Percentiles rank a stretch among this genome's conserved stretches.
Evolutionary conservation across 2,888 invertebrate genomes (phyloP).

Genomic region (Clanis bilineata): DNA sequence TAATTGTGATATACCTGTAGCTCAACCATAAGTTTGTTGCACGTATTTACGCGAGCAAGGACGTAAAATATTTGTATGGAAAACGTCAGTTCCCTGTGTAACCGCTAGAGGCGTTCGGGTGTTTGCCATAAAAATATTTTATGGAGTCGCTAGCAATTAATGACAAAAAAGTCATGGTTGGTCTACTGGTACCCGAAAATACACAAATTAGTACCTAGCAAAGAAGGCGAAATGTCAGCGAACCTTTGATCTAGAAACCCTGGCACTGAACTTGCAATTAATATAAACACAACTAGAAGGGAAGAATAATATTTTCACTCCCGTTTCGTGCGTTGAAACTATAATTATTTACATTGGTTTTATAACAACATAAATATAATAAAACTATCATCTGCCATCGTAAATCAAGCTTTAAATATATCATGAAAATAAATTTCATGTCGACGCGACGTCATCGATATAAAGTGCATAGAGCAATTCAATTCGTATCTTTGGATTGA

Average conservation of each 20-base stretch:
- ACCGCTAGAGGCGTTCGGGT: too few species aligned
- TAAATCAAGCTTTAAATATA: conserved; percentile 2
- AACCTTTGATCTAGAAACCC: background rate
- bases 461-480: background rate
- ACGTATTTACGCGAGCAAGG: too few species aligned
- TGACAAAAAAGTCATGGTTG: too few species aligned
- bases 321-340: background rate
- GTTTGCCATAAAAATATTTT: too few species aligned
- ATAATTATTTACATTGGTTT: background rate
- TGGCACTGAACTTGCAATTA: background rate
- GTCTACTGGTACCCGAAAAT: too few species aligned
- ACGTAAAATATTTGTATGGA: too few species aligned
- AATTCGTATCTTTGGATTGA: background rate
- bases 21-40: too few species aligned
- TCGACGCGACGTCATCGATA: background rate
- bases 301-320: background rate
- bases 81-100: too few species aligned
- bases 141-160: too few species aligned
- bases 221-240: background rate
- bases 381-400: background rate
- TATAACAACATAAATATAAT: conserved; percentile 6
- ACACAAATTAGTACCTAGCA: background rate
- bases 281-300: background rate
- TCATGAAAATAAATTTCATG: background rate
- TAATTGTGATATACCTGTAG: too few species aligned